phyloP scores from a whole-genome alignment of 1,140 invertebrate species.

The Lasaia peninsularis region DNA sequence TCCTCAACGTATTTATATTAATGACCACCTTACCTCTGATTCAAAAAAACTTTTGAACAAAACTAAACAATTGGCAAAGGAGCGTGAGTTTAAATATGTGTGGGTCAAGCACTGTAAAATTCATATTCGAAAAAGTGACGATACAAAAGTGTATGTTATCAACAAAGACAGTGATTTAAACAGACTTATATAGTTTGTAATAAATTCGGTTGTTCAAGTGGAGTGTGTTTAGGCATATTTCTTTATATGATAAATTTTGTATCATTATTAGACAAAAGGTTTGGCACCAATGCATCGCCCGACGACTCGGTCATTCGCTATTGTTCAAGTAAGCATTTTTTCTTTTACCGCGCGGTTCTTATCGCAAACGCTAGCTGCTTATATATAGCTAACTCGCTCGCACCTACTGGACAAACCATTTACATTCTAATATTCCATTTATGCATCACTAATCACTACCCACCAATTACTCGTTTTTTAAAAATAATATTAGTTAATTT shows the following conservation, averaged over 20 bases:
- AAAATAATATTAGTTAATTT: too few species aligned
- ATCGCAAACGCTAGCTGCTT: background rate
- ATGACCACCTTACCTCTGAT: constrained; percentile 20
- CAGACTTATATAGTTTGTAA: constrained; percentile 13
- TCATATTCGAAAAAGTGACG: constrained; percentile 20
- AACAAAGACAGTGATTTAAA: constrained; percentile 22
- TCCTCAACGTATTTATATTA: constrained; percentile 18
- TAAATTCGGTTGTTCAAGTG: background rate
- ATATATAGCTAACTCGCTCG: background rate
- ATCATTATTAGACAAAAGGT: background rate
- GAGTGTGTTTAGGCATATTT: background rate
- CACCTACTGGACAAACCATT: background rate
- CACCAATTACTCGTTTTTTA: background rate
- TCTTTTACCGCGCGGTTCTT: background rate
- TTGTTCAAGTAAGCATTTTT: background rate
- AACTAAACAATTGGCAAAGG: constrained; percentile 7
- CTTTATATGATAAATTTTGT: background rate
- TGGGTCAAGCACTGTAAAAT: constrained; percentile 27
- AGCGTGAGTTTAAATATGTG: constrained; percentile 18
- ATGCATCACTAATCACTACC: background rate
- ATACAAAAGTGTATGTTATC: constrained; percentile 15
- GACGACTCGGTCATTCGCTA: background rate
- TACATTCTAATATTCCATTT: background rate
- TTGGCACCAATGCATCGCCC: background rate
- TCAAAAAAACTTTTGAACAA: constrained; percentile 17